phyloP scores from a whole-genome alignment of 2,888 invertebrate species.

The Diarsia rubi region DNA sequence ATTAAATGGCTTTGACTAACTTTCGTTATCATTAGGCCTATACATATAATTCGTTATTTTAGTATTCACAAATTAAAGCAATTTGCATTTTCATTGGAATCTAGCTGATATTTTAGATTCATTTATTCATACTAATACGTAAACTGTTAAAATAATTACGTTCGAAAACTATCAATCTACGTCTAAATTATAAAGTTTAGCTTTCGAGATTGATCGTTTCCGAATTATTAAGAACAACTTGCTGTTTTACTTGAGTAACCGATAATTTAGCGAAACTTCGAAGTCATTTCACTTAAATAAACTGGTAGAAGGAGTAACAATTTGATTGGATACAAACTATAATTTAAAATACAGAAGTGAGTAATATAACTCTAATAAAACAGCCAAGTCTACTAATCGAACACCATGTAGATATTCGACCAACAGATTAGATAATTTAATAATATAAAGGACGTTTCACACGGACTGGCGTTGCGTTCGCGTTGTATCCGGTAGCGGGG shows the following conservation, averaged over 20 bases:
- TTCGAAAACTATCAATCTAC: constrained; percentile 40
- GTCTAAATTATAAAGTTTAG: constrained; percentile 39
- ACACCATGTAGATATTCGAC: constrained; percentile 38
- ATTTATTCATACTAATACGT: constrained; percentile 52
- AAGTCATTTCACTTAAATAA: constrained; percentile 7
- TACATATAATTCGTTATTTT: constrained; percentile 13
- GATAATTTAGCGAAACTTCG: constrained; percentile 5
- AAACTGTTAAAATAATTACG: constrained; percentile 49
- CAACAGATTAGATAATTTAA: constrained; percentile 57
- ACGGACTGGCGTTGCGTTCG: constrained; percentile 33
- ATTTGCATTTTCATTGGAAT: constrained; percentile 52
- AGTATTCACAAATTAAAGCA: constrained; percentile 27
- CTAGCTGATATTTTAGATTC: constrained; percentile 45
- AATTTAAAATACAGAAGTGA: constrained; percentile 1
- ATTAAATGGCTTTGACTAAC: constrained; percentile 5
- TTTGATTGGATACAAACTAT: constrained; percentile 7
- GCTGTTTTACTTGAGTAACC: constrained; percentile 20
- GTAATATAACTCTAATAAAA: background rate
- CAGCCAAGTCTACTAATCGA: constrained; percentile 21
- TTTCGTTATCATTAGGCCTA: constrained; percentile 25
- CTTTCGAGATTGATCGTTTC: constrained; percentile 38
- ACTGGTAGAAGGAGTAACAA: constrained; percentile 6
- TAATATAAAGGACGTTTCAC: constrained; percentile 52
- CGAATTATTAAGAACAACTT: constrained; percentile 44
- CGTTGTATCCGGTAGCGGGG: constrained; percentile 54